Evolutionary conservation across 2,888 invertebrate species (phyloP), one percentile per base, ranked within the genome.

Genomic region (Nemotelus pantherinus): DNA sequence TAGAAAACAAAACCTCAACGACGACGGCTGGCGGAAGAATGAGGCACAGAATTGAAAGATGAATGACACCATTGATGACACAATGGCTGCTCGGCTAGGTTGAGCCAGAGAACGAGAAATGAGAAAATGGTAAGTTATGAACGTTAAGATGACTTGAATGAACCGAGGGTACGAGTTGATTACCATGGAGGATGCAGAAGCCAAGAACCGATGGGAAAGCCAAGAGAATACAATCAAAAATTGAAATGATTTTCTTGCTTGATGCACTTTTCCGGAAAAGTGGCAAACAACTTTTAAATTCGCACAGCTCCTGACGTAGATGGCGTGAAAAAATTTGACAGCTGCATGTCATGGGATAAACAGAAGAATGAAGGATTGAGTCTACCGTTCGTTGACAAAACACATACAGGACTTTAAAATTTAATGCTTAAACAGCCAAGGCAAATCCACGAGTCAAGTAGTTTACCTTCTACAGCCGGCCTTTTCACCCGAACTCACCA

Each of bases 31-130:
- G 25, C 25, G 25, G 25, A 25, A 25, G 25, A 9, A 58, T 39
- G 48, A 60, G 75, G 60, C 53, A 77, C 64, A 64, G 79, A 79
- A 77, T 77, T 79, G 77, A 77, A 79, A 79, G 79, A 77, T 79
- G 79, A 79, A 79, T 79, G 79, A 79, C 79, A 79, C 67, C 58
- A 74, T 74, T 72, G 70, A 77, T 44, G 67, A 68, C 63, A 48
- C 50, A 72, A 25, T 50, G 72, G 75, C 45, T 25, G 25, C 25
- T 25, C 25, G 25, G 25, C 25, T 25, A 25, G 25, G 25, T 25
- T 25, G 25, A 25, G 25, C 25, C 25, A 25, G 65, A 10, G 48
- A 44, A 68, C 43, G 9, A 43, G 44, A 57, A 48, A 70, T 53
- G 55, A 53, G 43, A 25, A 60, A 60, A 25, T 60, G 41, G 43